Evolutionary conservation across 1,140 invertebrate species (phyloP).

Genomic region (Piezodorus guildinii): DNA sequence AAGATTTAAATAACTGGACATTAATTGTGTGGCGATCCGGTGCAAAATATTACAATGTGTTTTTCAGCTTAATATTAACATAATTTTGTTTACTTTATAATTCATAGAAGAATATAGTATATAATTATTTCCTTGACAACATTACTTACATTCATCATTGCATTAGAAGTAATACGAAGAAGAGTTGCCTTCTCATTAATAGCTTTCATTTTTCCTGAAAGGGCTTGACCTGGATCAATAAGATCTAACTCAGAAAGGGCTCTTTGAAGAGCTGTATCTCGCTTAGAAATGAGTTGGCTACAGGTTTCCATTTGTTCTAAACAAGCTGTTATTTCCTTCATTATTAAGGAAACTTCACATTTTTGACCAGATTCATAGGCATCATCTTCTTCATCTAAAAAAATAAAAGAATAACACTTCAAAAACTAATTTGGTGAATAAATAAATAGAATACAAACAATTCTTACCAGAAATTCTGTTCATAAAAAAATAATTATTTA

Average conservation of each 20-base stretch:
- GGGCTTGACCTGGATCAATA: conserved; percentile 46
- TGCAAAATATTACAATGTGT: no score
- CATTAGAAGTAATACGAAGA: conserved; percentile 86
- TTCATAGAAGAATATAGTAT: no score
- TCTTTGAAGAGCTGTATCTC: conserved; percentile 70
- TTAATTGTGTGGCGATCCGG: no score
- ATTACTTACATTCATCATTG: conserved; percentile 85
- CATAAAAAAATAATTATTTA: no score
- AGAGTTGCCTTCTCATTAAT: conserved; percentile 82
- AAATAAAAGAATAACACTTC: not conserved
- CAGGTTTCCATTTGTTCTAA: conserved; percentile 84
- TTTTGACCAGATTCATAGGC: conserved; percentile 38
- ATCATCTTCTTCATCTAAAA: conserved; percentile 66
- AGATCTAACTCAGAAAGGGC: conserved; percentile 74
- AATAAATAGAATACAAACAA: no score
- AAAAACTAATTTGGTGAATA: no score
- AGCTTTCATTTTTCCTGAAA: conserved; percentile 51
- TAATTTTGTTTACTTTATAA: no score
- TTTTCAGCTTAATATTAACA: no score
- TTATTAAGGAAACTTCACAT: conserved; percentile 37
- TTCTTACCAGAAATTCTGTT: no score
- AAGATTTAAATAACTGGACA: no score
- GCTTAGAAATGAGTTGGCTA: conserved; percentile 79
- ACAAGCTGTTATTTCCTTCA: conserved; percentile 48
- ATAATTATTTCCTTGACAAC: no score